Base-by-base conservation (phyloP, 2,113 vertebrate genomes). In the Rhinogobius similis region DNA sequence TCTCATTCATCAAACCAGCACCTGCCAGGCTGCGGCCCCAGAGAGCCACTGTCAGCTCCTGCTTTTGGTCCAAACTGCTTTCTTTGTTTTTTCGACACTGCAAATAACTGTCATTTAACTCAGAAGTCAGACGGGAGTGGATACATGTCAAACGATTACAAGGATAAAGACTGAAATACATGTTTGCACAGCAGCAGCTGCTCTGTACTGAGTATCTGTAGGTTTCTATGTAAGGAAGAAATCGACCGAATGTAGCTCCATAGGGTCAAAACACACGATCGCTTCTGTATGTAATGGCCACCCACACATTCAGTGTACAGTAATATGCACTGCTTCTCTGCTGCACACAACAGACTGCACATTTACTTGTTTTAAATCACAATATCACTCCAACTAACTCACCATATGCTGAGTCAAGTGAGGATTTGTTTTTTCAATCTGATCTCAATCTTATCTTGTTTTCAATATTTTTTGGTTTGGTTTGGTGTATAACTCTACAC, bases 1-100 rank as follows among this genome's bases (percentile, higher is more conserved):
- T 72, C 82, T 78, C 81, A 90, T 89, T 89, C 82, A 89, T 91
- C 88, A 90, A 87, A 87, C 67, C 71, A 73, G 76, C 82, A 89
- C 82, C 87, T 90, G 87, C 79, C 84, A 89, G 75, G 80, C 63
- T 71, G 23, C 11, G 36, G 59, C 85, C 81, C 85, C 67, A 62
- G 86, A 87, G 84, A 83, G 78, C 67, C 27, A 70, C 58, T 41
- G 27, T 78, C 48, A 78, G 74, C 38, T 76, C 66, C 72, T n/a
- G 77, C 7, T 38, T 67, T 65, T 55, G 59, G 44, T 12, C 41
- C 26, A 10, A 59, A 21, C 52, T 18, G 41, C 78, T 76, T 58
- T 69, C 75, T 85, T 81, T 75, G 67, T 74, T 83, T 74, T 83
- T 83, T 76, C 73, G 53, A 44, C 70, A 68, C 39, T 27, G 80